These are phyloP conservation scores for Theropithecus gelada DNA, from an alignment of 2,113 vertebrate species.

Conservation along the genomic window DNA sequence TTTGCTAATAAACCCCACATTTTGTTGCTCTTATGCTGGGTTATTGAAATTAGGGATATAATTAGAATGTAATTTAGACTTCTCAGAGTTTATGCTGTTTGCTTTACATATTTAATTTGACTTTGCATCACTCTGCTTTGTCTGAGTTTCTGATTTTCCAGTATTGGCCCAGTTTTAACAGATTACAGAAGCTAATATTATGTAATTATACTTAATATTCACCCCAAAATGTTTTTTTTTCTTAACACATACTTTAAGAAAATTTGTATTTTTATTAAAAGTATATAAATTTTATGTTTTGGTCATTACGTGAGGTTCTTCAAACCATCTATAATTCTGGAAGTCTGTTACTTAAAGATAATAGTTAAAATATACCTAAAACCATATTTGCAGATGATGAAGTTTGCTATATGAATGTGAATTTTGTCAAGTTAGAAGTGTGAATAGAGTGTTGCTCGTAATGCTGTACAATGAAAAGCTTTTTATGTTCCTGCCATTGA, in stretches of 20 bases:
- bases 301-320: background rate
- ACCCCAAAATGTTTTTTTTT: background rate
- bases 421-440: background rate
- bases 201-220: background rate
- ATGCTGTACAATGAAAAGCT: background rate
- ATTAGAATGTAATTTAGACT: background rate
- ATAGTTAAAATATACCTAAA: background rate
- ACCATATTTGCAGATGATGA: background rate
- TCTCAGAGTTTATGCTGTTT: background rate
- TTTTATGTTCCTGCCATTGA: slow-evolving; percentile 25
- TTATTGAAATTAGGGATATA: background rate
- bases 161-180: background rate
- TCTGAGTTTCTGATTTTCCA: background rate
- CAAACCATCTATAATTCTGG: background rate
- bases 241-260: background rate
- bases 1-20: background rate
- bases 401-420: background rate
- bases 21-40: background rate
- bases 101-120: slow-evolving; percentile 10
- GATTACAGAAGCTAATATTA: background rate
- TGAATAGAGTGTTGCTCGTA: background rate
- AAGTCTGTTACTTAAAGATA: background rate
- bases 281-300: background rate
- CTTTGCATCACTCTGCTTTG: background rate
- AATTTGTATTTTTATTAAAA: background rate